Base-by-base conservation (phyloP, 2,888 invertebrate species). In the Caenorhabditis parvicauda region DNA sequence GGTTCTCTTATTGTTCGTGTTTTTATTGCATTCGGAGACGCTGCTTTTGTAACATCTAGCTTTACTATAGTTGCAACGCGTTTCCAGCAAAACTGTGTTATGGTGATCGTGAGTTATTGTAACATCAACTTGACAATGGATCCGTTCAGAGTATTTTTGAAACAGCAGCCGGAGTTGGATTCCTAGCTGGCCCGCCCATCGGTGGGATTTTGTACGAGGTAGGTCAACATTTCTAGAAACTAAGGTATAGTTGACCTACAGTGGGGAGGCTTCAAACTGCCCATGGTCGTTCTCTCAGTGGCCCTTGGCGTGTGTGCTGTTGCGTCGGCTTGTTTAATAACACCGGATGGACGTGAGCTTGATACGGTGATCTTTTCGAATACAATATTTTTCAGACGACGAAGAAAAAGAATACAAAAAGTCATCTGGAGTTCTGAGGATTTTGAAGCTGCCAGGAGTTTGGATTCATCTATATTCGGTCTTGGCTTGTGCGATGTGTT, bases 181-280 rank as follows among this genome's bases (percentile, higher is more conserved):
- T 92, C 55, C 92, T 92, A 57, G 89, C 90, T 0, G 93, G 93
- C 0, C 93, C 93, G 0, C 90, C 90, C 0, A 86, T 93, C 9
- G 93, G 93, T 0, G 92, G 92, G 0, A 88, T 89, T 0, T 84
- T 93, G 0, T 93, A 89, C 81, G 76, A 80, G 49, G 62, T 72
- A 44, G 77, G 77, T n/a, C n/a, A n/a, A n/a, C n/a, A n/a, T n/a
- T n/a, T n/a, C n/a, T n/a, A n/a, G n/a, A n/a, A n/a, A n/a, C n/a
- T n/a, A n/a, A n/a, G n/a, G n/a, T n/a, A n/a, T n/a, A n/a, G n/a
- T n/a, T n/a, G n/a, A n/a, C n/a, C n/a, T n/a, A n/a, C n/a, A n/a
- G n/a, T n/a, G n/a, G n/a, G n/a, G n/a, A 2, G 66, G 68, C 7
- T 65, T 66, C 42, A 70, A 74, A 51, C 53, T 72, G 6, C 79